Evolutionary conservation across 2,113 vertebrate genomes (phyloP).

Genomic region (Leucoraja erinaceus): DNA sequence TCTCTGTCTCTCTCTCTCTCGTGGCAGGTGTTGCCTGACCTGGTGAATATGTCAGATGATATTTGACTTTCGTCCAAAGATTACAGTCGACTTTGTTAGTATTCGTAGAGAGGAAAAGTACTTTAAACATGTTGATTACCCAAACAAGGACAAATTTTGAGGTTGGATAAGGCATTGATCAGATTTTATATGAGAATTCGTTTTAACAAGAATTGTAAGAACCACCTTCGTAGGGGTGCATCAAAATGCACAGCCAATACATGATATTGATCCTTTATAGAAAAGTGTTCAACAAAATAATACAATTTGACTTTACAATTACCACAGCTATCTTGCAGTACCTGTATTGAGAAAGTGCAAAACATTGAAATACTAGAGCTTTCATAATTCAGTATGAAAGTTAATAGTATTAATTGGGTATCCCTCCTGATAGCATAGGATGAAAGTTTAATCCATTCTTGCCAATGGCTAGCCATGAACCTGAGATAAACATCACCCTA

Average conservation of each 20-base stretch:
- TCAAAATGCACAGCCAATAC: background rate
- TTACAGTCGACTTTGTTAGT: background rate
- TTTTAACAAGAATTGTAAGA: background rate
- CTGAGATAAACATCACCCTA: too few species aligned
- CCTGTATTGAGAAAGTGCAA: background rate
- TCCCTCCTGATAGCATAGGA: too few species aligned
- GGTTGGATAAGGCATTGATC: background rate
- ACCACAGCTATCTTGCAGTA: background rate
- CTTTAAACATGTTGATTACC: background rate
- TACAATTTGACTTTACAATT: background rate
- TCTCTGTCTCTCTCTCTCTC: too few species aligned
- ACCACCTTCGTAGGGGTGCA: background rate
- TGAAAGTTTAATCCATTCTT: too few species aligned
- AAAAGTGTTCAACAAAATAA: background rate
- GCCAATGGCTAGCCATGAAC: too few species aligned
- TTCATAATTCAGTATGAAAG: background rate
- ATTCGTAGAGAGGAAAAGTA: background rate
- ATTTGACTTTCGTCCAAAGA: background rate
- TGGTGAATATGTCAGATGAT: too few species aligned
- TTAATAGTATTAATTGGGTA: too few species aligned
- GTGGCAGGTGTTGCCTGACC: too few species aligned
- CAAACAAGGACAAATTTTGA: background rate
- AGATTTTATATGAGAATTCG: background rate
- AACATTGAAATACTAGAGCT: background rate
- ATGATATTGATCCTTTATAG: background rate